Percentiles rank a stretch among this genome's conserved stretches.
These are phyloP conservation scores for Eutrigla gurnardus DNA, from an alignment of 2,797 vertebrate species.

Conservation along the genomic window DNA sequence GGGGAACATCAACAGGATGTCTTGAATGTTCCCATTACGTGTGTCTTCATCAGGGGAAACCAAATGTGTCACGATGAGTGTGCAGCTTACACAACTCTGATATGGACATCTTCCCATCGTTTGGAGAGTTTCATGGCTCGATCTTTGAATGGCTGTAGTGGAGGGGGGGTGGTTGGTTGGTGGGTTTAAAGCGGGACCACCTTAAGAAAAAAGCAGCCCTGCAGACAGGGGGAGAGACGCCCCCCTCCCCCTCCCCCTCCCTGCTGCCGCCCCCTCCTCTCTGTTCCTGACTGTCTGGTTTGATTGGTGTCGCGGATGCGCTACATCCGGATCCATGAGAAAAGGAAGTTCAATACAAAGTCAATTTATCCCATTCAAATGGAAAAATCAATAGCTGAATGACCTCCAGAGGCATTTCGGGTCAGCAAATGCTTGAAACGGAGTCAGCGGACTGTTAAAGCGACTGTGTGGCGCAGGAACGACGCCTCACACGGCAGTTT, in stretches of 20 bases:
- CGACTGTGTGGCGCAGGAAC: conserved; percentile 26
- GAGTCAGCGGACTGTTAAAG: conserved; percentile 34
- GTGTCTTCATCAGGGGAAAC: conserved; percentile 43
- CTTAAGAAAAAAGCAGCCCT: conserved; percentile 79
- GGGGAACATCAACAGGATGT: conserved; percentile 68
- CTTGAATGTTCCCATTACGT: conserved; percentile 68
- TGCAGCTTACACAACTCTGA: conserved; percentile 6
- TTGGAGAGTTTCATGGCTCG: not conserved
- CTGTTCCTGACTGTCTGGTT: conserved; percentile 82
- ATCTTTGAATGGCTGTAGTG: not conserved
- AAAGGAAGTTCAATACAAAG: conserved; percentile 86
- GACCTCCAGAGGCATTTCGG: conserved; percentile 66
- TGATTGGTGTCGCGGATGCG: conserved; percentile 85
- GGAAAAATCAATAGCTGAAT: conserved; percentile 80
- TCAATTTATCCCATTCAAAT: conserved; percentile 85
- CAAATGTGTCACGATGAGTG: conserved; percentile 27
- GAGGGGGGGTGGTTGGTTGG: not conserved
- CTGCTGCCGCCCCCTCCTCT: conserved; percentile 21
- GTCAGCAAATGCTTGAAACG: conserved; percentile 51
- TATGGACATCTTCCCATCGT: conserved; percentile 20
- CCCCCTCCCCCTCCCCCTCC: conserved; percentile 24
- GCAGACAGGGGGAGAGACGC: conserved; percentile 65
- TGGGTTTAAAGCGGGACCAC: conserved; percentile 54
- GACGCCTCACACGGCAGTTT: not conserved
- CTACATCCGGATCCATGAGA: conserved; percentile 84